These are phyloP conservation scores for Matsumurasca onukii DNA, from an alignment of 1,140 invertebrate genomes.

Conservation along the genomic window DNA sequence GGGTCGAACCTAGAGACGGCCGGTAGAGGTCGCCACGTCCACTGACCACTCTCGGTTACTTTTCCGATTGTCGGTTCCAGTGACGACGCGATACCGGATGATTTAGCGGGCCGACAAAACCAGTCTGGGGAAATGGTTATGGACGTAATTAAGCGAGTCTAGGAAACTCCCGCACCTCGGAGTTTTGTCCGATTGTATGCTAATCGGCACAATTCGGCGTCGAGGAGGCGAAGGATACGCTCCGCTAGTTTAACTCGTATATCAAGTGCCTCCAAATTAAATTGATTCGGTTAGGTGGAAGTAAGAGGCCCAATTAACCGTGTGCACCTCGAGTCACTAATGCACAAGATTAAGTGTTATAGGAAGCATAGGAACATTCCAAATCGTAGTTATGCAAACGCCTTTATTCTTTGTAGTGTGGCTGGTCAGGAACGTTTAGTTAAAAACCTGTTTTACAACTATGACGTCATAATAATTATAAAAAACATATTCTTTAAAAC, in stretches of 20 bases:
- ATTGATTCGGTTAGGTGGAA: background rate
- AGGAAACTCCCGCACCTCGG: conserved; percentile 10
- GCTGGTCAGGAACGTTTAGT: no score
- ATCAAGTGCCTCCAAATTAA: background rate
- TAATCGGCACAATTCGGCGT: conserved; percentile 15
- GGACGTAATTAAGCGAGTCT: conserved; percentile 19
- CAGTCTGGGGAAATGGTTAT: conserved; percentile 21
- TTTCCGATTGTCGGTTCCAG: background rate
- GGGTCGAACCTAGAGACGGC: background rate
- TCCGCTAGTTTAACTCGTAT: background rate
- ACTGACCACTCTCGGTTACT: background rate
- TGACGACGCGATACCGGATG: conserved; percentile 19
- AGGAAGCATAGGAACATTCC: no score
- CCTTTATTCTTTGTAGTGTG: no score
- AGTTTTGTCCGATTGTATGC: conserved; percentile 31
- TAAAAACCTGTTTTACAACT: no score
- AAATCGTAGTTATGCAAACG: no score
- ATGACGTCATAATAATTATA: no score
- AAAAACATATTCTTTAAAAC: no score
- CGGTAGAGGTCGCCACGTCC: background rate
- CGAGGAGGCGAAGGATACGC: background rate
- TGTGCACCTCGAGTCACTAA: background rate
- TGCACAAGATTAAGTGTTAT: no score
- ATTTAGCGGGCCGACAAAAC: conserved; percentile 17
- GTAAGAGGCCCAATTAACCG: background rate